Evolutionary conservation across 1,140 invertebrate species (phyloP), one percentile per base, ranked within the genome.

Genomic region (Drosophila varians): DNA sequence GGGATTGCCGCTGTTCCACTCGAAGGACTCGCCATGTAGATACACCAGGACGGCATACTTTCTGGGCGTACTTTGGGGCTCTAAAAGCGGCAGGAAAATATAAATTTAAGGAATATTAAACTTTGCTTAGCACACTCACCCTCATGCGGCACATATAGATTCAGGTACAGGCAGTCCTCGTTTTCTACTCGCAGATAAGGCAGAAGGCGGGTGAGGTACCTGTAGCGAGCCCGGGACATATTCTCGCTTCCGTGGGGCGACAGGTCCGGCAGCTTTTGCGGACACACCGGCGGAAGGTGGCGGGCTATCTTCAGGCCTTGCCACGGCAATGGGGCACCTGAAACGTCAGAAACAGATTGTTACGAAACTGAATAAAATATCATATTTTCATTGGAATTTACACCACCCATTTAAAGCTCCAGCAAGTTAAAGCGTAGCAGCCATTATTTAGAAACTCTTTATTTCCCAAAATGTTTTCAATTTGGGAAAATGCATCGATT

Each of bases 121-220:
- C 12, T 14, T 11, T 31, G 28, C 2, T n/a, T n/a, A 31, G 7
- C 8, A 5, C 5, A 92, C 92, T 94, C 92, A 93, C 93, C 92
- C 89, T 93, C 93, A 78, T 94, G 93, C 8, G 98, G 97, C n/a
- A 96, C 94, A 88, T 98, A 99, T 56, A 99, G 95, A 91, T 99
- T 99, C 47, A 99, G 93, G 90, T 97, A 97, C 6, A 99, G 92
- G 88, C 98, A 99, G 91, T 99, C 97, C 92, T 99, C 98, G 48
- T 94, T 96, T 91, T 98, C 96, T 70, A 97, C 94, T 47, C 92
- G 92, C 19, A 98, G 92, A 79, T 94, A 95, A 0, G 95, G 94
- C 47, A 95, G 88, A n/a, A 97, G 91, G 49, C 93, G 92, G 62
- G 93, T 92, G 56, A 97, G 92, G 77, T 96, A 95, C 54, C 94